Evolutionary conservation across 2,888 invertebrate species (phyloP).

Genomic region (Tenthredo amoena): DNA sequence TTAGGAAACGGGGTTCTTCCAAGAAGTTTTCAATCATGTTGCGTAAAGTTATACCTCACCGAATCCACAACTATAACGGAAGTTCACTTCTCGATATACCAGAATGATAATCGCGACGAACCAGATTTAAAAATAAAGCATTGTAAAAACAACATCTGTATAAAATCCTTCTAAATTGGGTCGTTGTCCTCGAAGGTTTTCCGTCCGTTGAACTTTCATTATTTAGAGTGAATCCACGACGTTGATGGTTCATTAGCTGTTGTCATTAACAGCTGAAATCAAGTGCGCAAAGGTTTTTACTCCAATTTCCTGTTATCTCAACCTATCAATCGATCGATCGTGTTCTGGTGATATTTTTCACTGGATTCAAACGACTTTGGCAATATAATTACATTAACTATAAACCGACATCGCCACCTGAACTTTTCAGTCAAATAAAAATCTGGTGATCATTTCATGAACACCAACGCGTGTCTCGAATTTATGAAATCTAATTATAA

Average conservation of each 20-base stretch:
- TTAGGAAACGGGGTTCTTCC: background rate
- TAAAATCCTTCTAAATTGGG: background rate
- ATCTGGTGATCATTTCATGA: background rate
- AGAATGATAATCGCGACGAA: background rate
- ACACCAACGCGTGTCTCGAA: background rate
- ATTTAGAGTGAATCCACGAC: background rate
- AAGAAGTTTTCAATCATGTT: background rate
- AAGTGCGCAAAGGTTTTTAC: background rate
- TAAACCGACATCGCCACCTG: background rate
- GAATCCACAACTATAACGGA: background rate
- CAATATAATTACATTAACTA: background rate
- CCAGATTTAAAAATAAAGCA: background rate
- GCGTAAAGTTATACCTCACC: background rate
- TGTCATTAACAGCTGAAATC: background rate
- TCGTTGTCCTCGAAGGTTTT: slow-evolving; percentile 1
- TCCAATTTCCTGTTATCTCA: slow-evolving; percentile 12
- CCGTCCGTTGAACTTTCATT: background rate
- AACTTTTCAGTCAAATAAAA: background rate
- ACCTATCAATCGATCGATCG: background rate
- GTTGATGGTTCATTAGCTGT: background rate
- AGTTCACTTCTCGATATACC: background rate
- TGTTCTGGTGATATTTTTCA: background rate
- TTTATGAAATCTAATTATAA: background rate
- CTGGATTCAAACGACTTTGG: background rate
- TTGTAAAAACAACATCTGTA: background rate